Evolutionary conservation across 2,113 vertebrate species (phyloP), one percentile per base, ranked within the genome.

Genomic region (Lanius ludovicianus): DNA sequence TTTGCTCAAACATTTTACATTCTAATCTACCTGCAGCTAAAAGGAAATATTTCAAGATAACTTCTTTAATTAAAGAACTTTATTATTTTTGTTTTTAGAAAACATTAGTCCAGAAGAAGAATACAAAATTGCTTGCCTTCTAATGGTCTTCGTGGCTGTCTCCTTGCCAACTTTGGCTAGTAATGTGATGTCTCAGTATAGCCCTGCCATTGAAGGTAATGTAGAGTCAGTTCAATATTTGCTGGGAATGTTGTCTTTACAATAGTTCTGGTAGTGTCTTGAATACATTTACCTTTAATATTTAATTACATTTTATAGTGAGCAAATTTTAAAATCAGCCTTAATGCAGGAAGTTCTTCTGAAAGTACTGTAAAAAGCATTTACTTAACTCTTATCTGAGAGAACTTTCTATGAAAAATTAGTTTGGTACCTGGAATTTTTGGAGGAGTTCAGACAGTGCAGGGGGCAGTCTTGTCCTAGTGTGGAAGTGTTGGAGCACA

Each of bases 21-120:
- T 81, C 57, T 85, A 28, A 81, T 33, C 78, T 42, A n/a, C 39
- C 71, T 95, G 52, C 59, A 50, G 8, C 46, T 87, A 53, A 73
- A 92, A 63, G 35, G 80, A 27, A 77, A 30, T 42, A 84, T 52
- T 44, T 60, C 52, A 33, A 92, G 57, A 73, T 80, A 1, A 70
- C 33, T 80, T 94, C 23, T 91, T 93, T 49, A 94, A 69, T 88
- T 84, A 35, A 86, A 92, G 11, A 59, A 57, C 12, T 87, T 90
- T 18, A 28, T 60, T 86, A 69, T 70, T 76, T 97, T 96, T 87
- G 35, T 87, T 92, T 94, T 91, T 95, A 99, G 99, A 99, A 97
- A 99, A 99, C 91, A 99, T 99, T 97, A 99, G 99, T 96, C 99
- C 99, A 60, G 99, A 99, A 98, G 99, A 99, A 96, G 99, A 99